A percentile compares a stretch with the other conserved stretches of the same genome.
phyloP scores from a whole-genome alignment of 1,140 invertebrate species.

The Gonioctena quinquepunctata region DNA sequence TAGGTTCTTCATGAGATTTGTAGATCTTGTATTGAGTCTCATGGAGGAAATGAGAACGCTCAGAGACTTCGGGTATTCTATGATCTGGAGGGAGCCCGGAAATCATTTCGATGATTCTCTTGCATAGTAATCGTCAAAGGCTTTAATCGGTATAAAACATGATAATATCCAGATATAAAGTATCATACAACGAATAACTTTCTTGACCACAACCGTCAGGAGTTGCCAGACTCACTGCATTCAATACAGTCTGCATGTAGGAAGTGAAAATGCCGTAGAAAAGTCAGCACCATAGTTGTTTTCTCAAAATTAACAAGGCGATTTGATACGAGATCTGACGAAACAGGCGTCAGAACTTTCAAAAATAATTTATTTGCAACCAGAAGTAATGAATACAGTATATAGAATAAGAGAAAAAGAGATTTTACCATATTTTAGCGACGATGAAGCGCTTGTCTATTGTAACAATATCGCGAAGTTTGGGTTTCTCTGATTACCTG shows the following conservation, averaged over 20 bases:
- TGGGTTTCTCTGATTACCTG: not conserved
- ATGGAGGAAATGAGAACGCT: no score
- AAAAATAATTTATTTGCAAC: not conserved
- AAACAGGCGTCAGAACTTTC: not conserved
- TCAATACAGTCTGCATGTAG: not conserved
- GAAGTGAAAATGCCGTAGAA: not conserved
- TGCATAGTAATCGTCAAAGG: not conserved
- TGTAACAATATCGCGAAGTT: not conserved
- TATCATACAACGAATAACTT: not conserved
- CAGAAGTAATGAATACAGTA: not conserved
- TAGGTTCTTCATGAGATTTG: no score
- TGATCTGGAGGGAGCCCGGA: no score
- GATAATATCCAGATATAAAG: no score
- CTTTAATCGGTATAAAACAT: not conserved
- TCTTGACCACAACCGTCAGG: not conserved
- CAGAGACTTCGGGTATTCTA: no score
- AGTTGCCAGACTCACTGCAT: not conserved
- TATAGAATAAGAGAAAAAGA: no score
- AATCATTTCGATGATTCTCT: constrained; percentile 14
- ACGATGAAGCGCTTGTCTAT: not conserved
- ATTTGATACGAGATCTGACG: not conserved
- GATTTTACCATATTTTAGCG: no score
- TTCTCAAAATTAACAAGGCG: constrained; percentile 5
- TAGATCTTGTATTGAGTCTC: no score
- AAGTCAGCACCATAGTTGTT: constrained; percentile 3